phyloP scores from a whole-genome alignment of 2,113 vertebrate genomes.

The Coryphaenoides rupestris region DNA sequence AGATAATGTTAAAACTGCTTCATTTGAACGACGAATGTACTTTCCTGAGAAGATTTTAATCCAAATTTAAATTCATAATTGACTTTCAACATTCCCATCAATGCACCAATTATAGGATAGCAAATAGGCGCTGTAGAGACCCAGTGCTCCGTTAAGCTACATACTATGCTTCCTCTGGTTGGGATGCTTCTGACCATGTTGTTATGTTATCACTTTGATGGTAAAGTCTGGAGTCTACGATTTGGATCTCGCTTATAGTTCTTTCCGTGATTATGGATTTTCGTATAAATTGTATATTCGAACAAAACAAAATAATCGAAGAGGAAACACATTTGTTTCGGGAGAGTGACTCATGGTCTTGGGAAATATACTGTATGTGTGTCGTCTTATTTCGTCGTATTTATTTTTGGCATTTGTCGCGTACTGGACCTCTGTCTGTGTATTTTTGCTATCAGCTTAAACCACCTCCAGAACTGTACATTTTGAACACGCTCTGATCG shows the following conservation, averaged over 20 bases:
- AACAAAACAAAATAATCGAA: not conserved
- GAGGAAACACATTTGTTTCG: no score
- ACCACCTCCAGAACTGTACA: not conserved
- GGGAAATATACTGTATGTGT: no score
- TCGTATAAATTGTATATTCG: no score
- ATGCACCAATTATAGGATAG: constrained; percentile 11
- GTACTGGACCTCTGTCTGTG: not conserved
- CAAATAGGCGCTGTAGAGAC: not conserved
- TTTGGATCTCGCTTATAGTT: no score
- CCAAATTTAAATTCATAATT: constrained; percentile 33
- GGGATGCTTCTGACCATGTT: no score
- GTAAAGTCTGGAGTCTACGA: no score
- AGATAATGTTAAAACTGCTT: constrained; percentile 34
- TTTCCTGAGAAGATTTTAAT: constrained; percentile 73
- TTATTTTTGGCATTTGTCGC: not conserved
- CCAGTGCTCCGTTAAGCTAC: not conserved
- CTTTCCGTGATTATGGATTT: no score
- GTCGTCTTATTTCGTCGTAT: not conserved
- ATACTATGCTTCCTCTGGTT: no score
- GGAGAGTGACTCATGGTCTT: no score
- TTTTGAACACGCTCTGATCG: not conserved
- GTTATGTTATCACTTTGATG: no score
- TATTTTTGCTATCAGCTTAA: not conserved
- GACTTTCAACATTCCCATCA: not conserved
- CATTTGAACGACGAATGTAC: constrained; percentile 27